Evolutionary conservation across 2,113 vertebrate species (phyloP).

Genomic region (Sinocyclocheilus maitianheensis): DNA sequence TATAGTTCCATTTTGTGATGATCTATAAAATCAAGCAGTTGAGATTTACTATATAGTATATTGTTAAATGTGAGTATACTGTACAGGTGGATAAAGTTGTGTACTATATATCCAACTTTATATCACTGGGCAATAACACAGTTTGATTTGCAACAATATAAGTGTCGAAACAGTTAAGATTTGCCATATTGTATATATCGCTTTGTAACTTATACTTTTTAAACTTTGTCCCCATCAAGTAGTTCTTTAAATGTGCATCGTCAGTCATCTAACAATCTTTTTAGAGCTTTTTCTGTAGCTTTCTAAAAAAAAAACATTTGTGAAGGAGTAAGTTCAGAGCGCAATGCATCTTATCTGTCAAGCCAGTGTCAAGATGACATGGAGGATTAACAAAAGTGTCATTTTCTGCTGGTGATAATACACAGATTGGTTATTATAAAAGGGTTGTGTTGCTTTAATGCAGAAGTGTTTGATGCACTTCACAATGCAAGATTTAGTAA

Average conservation of each 20-base stretch:
- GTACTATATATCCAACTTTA: not conserved
- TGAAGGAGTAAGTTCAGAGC: slow-evolving; percentile 12
- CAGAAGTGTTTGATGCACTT: slow-evolving; percentile 12
- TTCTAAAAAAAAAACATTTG: not conserved
- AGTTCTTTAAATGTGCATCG: not conserved
- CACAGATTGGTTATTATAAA: slow-evolving; percentile 35
- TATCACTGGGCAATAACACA: no score
- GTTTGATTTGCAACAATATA: not conserved
- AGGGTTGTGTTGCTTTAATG: not conserved
- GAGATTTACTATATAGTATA: no score
- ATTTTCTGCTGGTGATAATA: slow-evolving; percentile 30
- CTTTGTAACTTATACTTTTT: not conserved
- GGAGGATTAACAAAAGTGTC: not conserved
- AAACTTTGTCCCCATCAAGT: not conserved
- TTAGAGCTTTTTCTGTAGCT: not conserved
- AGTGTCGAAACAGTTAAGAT: not conserved
- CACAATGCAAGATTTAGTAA: not conserved
- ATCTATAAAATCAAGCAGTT: no score
- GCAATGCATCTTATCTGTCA: not conserved
- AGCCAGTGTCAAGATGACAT: slow-evolving; percentile 35
- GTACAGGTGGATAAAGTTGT: not conserved
- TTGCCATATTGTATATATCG: not conserved
- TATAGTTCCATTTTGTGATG: no score
- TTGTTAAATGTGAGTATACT: not conserved
- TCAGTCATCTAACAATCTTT: not conserved